These are phyloP conservation scores for Eupelmus urozonus DNA, from an alignment of 2,888 invertebrate species.

Conservation along the genomic window DNA sequence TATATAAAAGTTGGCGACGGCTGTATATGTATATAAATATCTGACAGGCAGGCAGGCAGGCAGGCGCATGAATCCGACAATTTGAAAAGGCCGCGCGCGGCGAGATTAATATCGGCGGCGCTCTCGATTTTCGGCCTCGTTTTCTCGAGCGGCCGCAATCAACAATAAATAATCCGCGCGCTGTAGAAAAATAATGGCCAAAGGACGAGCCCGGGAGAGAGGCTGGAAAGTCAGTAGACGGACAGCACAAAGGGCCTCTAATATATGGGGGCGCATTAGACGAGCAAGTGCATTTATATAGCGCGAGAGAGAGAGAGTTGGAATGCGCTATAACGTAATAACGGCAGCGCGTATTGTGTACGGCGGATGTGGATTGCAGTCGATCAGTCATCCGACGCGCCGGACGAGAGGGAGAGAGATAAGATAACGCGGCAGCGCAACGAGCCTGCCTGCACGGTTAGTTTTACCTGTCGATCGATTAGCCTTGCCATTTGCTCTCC, in stretches of 20 bases:
- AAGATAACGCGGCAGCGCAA: slow-evolving; percentile 45
- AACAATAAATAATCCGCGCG: slow-evolving; percentile 2
- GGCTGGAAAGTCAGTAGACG: neutral
- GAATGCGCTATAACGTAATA: slow-evolving; percentile 14
- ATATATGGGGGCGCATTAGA: slow-evolving; percentile 39
- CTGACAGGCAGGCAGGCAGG: neutral
- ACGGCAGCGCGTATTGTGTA: slow-evolving; percentile 34
- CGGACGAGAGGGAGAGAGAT: slow-evolving; percentile 48
- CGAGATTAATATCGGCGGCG: slow-evolving; percentile 24
- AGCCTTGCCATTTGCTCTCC: slow-evolving; percentile 24
- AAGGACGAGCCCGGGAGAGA: neutral
- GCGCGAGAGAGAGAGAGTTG: slow-evolving; percentile 7
- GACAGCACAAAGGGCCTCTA: slow-evolving; percentile 36
- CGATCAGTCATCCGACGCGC: slow-evolving; percentile 61
- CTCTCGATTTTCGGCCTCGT: neutral
- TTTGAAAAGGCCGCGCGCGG: neutral
- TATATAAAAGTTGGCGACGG: too few relatives aligned
- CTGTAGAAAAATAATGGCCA: slow-evolving; percentile 20
- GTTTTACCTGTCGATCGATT: slow-evolving; percentile 52
- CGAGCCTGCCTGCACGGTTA: neutral
- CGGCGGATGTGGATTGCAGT: slow-evolving; percentile 57
- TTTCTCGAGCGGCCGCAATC: neutral
- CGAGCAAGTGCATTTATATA: slow-evolving; percentile 47
- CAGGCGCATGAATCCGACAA: slow-evolving; percentile 14
- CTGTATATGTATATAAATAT: slow-evolving; percentile 1